Base-by-base conservation (phyloP, 2,888 invertebrate genomes). In the Zele albiditarsus region DNA sequence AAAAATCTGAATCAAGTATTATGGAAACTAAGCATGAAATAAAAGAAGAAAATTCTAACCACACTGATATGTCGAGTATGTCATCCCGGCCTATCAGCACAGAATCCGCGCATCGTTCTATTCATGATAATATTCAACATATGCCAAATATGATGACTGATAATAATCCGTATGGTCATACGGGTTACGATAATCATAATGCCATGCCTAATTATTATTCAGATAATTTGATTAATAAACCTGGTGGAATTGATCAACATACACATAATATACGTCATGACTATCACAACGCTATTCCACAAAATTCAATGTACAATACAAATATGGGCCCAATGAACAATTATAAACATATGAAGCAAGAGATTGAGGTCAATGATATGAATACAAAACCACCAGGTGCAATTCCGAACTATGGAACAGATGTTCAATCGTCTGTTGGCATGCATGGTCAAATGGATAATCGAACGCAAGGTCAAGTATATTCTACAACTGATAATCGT, bases 11-110 rank as follows among this genome's bases (percentile, higher is more conserved):
- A 53, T 3, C 67, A 72, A 68, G 67, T 74, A 78, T 73, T 5
- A 31, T 77, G 23, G 84, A 86, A 12, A 71, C 78, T 3, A 87
- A 87, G 62, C 83, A 84, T 25, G 88, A 88, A 66, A 76, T 89
- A 4, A 89, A 89, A 62, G 88, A 89, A 53, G 89, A 89, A 74
- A 84, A 81, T 53, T 84, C 82, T 33, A 85, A 81, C 77, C 86
- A 86, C 63, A 85, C 83, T 72, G 87, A 88, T 25, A 75, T 85
- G 31, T 83, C 86, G n/a, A 86, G 83, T 60, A 79, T 85, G 76
- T 84, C 75, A 6, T 75, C 86, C 8, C 83, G 84, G 77, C 83
- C 86, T 67, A 84, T 85, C 27, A 84, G 84, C 65, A 82, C 82
- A 6, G 83, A 85, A 71, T 83, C 86, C 66, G 80, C 85, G 14